These are phyloP conservation scores for Colaptes auratus DNA, from an alignment of 2,113 vertebrate species.

Conservation along the genomic window DNA sequence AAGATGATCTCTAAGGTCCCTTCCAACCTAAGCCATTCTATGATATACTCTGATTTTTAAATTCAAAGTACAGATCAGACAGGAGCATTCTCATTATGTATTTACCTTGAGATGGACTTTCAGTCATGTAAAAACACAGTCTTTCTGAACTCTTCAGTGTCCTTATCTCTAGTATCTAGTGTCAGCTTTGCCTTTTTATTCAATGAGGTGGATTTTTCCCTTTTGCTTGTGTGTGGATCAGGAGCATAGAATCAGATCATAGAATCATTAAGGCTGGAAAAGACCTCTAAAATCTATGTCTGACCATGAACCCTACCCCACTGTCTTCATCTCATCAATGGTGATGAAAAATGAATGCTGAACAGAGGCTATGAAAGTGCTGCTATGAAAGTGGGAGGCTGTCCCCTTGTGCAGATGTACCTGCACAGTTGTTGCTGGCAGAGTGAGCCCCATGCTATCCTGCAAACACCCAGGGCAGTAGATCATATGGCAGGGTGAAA, in stretches of 20 bases:
- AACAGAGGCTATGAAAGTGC: not conserved
- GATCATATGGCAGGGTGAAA: not conserved
- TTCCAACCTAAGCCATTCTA: no score
- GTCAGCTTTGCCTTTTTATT: not conserved
- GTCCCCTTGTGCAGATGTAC: not conserved
- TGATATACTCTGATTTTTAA: not conserved
- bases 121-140: not conserved
- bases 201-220: not conserved
- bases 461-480: fast-evolving
- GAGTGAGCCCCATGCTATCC: not conserved
- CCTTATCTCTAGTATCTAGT: not conserved
- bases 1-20: no score
- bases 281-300: no score
- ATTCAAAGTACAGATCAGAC: not conserved
- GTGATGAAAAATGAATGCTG: not conserved
- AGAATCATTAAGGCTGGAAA: not conserved
- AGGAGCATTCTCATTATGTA: not conserved
- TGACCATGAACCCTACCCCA: no score
- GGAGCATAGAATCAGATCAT: not conserved
- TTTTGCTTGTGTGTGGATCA: not conserved
- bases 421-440: not conserved
- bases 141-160: not conserved
- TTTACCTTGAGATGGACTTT: not conserved
- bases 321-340: no score
- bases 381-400: not conserved